Base-by-base conservation (phyloP, 92 coral and sea anemone species). In the Montipora capitata region DNA sequence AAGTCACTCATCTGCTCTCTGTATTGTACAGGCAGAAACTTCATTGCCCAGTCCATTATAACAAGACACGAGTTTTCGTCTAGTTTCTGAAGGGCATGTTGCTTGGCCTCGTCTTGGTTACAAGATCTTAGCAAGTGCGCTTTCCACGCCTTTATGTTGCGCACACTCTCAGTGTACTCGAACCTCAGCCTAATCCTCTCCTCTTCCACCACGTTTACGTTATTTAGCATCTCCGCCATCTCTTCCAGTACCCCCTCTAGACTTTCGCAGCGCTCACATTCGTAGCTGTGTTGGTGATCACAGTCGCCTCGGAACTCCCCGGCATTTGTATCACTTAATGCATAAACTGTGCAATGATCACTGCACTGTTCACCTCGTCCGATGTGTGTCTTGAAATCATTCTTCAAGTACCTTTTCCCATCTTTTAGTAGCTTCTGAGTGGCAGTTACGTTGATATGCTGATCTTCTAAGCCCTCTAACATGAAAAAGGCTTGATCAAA, bases 391-490 rank as follows among this genome's bases (percentile, higher is more conserved):
- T 87, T 90, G 93, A 72, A 88, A 40, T 88, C 92, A 66, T 80
- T 88, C 72, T 82, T 88, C 62, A 88, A 59, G 83, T 90, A 85
- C 81, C 93, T 83, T 72, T 85, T 79, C 43, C 76, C 74, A 84
- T 72, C 86, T 85, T 78, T 80, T 14, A 87, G 87, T 39, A 13
- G 38, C 49, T 56, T 70, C 74, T 59, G 86, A 20, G 75, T 43
- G 39, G 40, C 59, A 3, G 45, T 57, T 38, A 71, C 68, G 38
- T 73, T 40, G 65, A 61, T 61, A 5, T 81, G 86, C 9, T 79
- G 79, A 43, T 44, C 27, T 20, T 20, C 27, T 20, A 20, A 20
- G 27, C 27, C 27, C 27, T 20, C 27, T 20, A 20, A 20, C 27
- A 20, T 20, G 27, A 20, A 20, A 20, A 20, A 20, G 27, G 27